Evolutionary conservation across 2,113 vertebrate species (phyloP).

Genomic region (Lanius ludovicianus): DNA sequence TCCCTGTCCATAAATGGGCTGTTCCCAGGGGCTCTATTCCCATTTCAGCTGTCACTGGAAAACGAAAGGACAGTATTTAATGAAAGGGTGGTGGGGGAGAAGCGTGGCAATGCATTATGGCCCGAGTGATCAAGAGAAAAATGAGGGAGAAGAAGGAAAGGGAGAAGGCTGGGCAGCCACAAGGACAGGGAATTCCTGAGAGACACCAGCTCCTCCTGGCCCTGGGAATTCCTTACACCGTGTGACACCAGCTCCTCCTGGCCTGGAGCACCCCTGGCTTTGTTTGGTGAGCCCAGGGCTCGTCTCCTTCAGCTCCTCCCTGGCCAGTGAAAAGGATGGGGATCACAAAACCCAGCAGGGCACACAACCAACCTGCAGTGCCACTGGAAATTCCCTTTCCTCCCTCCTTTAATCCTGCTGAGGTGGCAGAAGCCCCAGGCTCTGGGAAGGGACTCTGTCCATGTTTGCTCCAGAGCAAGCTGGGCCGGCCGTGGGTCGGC

Average conservation of each 20-base stretch:
- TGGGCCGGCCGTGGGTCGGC: rapidly evolving
- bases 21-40: neutral
- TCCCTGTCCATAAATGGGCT: constrained; percentile 60
- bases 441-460: neutral
- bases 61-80: neutral
- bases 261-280: neutral
- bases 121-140: rapidly evolving
- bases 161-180: neutral
- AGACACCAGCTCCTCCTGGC: neutral
- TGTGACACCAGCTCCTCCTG: neutral
- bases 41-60: neutral
- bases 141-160: neutral
- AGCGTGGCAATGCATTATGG: rapidly evolving
- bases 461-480: neutral
- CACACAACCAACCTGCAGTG: neutral
- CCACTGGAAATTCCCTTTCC: neutral
- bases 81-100: neutral
- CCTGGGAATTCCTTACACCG: neutral
- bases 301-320: neutral
- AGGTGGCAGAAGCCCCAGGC: neutral
- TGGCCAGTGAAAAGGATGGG: neutral
- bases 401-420: neutral
- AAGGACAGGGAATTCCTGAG: neutral
- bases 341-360: neutral
- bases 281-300: neutral